Conservation (phyloP, 1,140 invertebrate species). For the Lasaia peninsularis region DNA sequence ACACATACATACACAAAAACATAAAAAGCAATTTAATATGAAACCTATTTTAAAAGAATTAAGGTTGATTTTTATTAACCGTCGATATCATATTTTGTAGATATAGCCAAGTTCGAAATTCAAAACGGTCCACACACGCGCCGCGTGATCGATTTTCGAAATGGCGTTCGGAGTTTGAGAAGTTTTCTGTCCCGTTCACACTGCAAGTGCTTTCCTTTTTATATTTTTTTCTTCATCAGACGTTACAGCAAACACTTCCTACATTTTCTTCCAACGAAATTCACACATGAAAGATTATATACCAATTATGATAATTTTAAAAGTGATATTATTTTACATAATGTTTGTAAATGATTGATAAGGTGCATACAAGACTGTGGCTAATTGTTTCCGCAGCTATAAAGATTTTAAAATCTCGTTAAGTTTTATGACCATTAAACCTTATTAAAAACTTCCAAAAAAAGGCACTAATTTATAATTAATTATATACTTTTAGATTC, state of each 20-base stretch:
- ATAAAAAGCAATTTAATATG: constrained; percentile 14
- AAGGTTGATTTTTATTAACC: constrained; percentile 3
- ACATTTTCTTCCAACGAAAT: neutral
- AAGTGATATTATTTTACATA: no score
- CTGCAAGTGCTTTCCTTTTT: constrained; percentile 29
- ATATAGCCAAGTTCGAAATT: constrained; percentile 49
- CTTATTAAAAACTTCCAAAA: no score
- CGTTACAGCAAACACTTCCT: constrained; percentile 11
- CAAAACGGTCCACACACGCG: constrained; percentile 66
- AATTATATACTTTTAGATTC: no score
- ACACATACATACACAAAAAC: constrained; percentile 8
- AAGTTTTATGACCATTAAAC: no score
- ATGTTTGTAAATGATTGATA: no score
- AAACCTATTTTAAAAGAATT: neutral
- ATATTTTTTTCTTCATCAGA: constrained; percentile 31
- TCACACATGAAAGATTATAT: neutral
- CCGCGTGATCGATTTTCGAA: constrained; percentile 68
- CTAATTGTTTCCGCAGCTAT: no score
- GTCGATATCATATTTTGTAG: constrained; percentile 34
- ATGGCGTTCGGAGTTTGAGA: constrained; percentile 38
- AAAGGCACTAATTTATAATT: no score
- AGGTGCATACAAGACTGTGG: no score
- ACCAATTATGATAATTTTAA: no score
- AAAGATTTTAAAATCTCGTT: no score
- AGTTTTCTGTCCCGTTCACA: constrained; percentile 19